Base-by-base conservation (phyloP, 2,797 vertebrate species). In the Halcyon chelicuti region DNA sequence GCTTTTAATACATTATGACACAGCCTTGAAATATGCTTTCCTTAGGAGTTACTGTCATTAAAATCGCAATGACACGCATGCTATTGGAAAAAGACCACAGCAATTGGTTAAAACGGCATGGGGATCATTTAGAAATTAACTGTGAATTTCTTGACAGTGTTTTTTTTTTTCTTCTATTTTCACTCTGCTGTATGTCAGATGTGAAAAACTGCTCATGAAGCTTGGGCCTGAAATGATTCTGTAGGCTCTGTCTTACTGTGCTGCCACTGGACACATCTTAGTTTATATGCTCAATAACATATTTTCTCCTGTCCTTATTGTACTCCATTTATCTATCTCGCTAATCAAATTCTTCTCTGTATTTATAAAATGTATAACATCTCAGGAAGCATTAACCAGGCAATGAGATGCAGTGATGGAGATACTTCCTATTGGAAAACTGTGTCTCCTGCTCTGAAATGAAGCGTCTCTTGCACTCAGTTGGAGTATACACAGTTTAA, bases 51-150 rank as follows among this genome's bases (percentile, higher is more conserved):
- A 42, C 26, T 75, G n/a, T 65, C 73, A 74, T 40, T 58, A 54
- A 72, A 71, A 86, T 67, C 9, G 23, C 22, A 42, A 14, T 7
- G 14, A 29, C 28, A 46, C 22, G 25, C 0, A 0, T 61, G 14
- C 23, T 57, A 5, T 47, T 80, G 42, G 54, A 37, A 57, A 65
- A 93, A 63, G 18, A 42, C 39, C 12, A 17, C 11, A n/a, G 26
- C 16, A 18, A 5, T 14, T 22, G 21, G 31, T 84, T 67, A 75
- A 88, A 95, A 88, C 35, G 13, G 12, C 26, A 40, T 44, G 25
- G 35, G 44, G 22, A 51, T 87, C 26, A 42, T 83, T 86, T 91
- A 63, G 63, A 85, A 92, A 75, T 52, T 44, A 73, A 26, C 5
- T 89, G 25, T 82, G 68, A 58, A 67, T 85, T 71, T 77, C 12